These are phyloP conservation scores for Micropoecilia bifurca DNA, from an alignment of 2,797 vertebrate species.

Conservation along the genomic window DNA sequence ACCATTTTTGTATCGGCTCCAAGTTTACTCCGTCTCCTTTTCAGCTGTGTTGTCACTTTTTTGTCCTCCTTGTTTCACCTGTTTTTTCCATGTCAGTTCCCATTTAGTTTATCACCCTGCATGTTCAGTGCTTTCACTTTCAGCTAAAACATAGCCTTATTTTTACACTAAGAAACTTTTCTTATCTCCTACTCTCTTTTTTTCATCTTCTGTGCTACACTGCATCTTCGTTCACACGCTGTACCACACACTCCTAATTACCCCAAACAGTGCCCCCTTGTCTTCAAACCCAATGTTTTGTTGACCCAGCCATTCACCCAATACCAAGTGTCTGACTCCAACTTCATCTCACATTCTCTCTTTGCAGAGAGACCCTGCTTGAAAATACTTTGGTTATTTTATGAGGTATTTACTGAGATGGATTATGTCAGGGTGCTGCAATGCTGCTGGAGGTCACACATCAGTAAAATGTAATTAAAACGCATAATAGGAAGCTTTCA, in stretches of 20 bases:
- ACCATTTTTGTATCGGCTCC: background rate
- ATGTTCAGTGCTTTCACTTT: background rate
- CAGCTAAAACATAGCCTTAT: background rate
- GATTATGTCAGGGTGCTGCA: background rate
- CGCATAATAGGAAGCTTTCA: slow-evolving; percentile 1
- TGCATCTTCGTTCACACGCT: background rate
- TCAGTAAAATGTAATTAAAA: slow-evolving; percentile 12
- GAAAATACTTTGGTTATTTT: slow-evolving; percentile 1
- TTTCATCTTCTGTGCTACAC: background rate
- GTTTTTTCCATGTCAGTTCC: background rate
- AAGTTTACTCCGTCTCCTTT: background rate
- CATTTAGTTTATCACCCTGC: too few relatives aligned
- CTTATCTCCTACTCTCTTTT: background rate
- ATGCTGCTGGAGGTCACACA: slow-evolving; percentile 12
- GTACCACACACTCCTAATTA: background rate
- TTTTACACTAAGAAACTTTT: background rate
- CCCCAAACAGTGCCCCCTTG: background rate
- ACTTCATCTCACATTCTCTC: background rate
- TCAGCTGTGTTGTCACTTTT: too few relatives aligned
- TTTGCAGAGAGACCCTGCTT: background rate
- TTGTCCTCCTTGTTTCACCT: background rate
- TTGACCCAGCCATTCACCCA: slow-evolving; percentile 12
- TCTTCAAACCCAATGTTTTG: background rate
- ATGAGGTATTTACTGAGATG: slow-evolving; percentile 7
- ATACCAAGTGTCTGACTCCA: background rate